Evolutionary conservation across 64 coral and sea anemone genomes (phyloP).

Genomic region (Trachythela sp.): DNA sequence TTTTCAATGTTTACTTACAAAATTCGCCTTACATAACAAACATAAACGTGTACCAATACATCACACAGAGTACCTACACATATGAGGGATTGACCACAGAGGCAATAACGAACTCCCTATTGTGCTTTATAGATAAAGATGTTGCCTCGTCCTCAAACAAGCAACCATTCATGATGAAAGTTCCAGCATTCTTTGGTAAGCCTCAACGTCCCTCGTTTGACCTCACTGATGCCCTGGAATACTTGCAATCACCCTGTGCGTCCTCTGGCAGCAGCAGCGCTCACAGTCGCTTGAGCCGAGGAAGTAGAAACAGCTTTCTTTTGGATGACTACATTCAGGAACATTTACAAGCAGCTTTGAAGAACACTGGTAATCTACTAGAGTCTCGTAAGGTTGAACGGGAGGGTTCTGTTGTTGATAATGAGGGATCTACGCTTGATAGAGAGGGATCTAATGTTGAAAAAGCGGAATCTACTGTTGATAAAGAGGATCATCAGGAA

Average conservation of each 20-base stretch:
- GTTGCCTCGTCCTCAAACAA: background rate
- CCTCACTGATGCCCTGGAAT: slow-evolving; percentile 67
- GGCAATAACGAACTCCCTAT: too few species aligned
- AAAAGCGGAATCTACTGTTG: too few species aligned
- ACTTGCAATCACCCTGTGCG: slow-evolving; percentile 61
- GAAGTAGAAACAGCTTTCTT: slow-evolving; percentile 75
- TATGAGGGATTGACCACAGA: too few species aligned
- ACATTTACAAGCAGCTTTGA: slow-evolving; percentile 55
- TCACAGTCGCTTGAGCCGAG: slow-evolving; percentile 46
- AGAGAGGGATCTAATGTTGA: background rate
- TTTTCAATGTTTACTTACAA: too few species aligned
- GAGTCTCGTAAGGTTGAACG: background rate
- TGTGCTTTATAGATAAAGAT: background rate
- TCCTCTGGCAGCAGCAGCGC: slow-evolving; percentile 39
- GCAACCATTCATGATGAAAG: background rate
- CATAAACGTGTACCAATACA: too few species aligned
- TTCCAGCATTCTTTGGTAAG: slow-evolving; percentile 22
- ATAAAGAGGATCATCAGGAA: background rate
- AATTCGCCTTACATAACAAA: too few species aligned
- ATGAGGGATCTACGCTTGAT: background rate
- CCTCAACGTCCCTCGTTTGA: slow-evolving; percentile 83
- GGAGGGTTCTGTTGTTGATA: background rate
- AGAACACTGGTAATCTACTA: slow-evolving; percentile 52
- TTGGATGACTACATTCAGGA: slow-evolving; percentile 77
- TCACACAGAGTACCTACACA: too few species aligned